These are phyloP conservation scores for Chloebia gouldiae DNA, from an alignment of 2,113 vertebrate genomes.

Conservation along the genomic window DNA sequence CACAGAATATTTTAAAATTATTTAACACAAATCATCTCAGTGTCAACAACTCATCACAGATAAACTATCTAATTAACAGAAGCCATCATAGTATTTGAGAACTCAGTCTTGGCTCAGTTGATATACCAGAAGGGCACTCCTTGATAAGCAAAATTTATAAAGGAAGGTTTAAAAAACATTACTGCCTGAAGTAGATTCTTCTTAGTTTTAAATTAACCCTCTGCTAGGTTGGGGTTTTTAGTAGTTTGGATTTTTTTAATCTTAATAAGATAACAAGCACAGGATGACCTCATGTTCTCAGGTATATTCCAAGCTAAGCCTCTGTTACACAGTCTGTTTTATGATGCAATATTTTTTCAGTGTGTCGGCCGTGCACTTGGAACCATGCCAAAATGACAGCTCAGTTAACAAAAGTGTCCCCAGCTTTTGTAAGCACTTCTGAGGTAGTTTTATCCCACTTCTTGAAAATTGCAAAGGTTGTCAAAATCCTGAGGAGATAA, in stretches of 20 bases:
- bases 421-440: slow-evolving; percentile 29
- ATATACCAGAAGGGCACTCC: slow-evolving; percentile 82
- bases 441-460: slow-evolving; percentile 39
- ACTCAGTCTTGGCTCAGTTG: slow-evolving; percentile 83
- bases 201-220: slow-evolving; percentile 77
- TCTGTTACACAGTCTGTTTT: slow-evolving; percentile 45
- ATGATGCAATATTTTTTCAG: slow-evolving; percentile 44
- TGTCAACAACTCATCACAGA: slow-evolving; percentile 85
- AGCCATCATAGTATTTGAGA: slow-evolving; percentile 84
- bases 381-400: slow-evolving; percentile 56
- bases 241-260: neutral
- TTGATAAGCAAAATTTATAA: slow-evolving; percentile 84
- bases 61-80: slow-evolving; percentile 85
- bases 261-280: neutral
- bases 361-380: slow-evolving; percentile 14
- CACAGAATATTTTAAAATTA: slow-evolving; percentile 83
- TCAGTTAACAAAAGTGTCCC: slow-evolving; percentile 64
- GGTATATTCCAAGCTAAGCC: slow-evolving; percentile 33
- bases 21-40: slow-evolving; percentile 82
- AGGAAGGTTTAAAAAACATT: slow-evolving; percentile 75
- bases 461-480: slow-evolving; percentile 23
- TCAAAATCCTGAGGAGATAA: slow-evolving; percentile 1
- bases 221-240: slow-evolving; percentile 45
- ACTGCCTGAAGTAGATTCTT: slow-evolving; percentile 72
- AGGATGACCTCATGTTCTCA: slow-evolving; percentile 31